These are phyloP conservation scores for Shinisaurus crocodilurus DNA, from an alignment of 2,113 vertebrate genomes.

Conservation along the genomic window DNA sequence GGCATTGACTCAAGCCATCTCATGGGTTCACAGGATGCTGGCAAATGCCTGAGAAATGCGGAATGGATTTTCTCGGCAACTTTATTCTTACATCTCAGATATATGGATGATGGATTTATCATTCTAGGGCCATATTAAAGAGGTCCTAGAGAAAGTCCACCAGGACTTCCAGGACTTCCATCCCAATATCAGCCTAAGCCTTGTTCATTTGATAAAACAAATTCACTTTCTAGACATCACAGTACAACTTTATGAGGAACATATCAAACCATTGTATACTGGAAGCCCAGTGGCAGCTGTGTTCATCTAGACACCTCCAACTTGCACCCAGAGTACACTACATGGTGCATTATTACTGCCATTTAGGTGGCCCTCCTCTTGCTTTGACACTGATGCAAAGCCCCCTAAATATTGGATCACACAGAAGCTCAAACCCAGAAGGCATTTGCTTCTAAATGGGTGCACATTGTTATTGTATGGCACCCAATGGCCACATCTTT, in stretches of 20 bases:
- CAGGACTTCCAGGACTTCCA: not conserved
- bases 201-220: not conserved
- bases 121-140: not conserved
- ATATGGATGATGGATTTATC: not conserved
- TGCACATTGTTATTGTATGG: conserved; percentile 18
- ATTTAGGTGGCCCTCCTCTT: not conserved
- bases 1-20: not conserved
- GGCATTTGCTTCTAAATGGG: not conserved
- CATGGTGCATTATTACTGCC: not conserved
- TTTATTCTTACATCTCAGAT: not conserved
- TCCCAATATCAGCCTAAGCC: no score
- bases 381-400: not conserved
- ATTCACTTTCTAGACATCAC: not conserved
- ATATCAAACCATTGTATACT: not conserved
- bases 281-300: not conserved
- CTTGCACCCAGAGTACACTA: not conserved
- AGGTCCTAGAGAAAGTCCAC: not conserved
- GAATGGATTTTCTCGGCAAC: not conserved
- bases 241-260: not conserved
- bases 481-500: not conserved
- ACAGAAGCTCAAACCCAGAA: not conserved
- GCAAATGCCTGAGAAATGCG: not conserved
- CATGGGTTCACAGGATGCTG: not conserved
- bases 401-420: conserved; percentile 8
- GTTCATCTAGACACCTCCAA: not conserved